Evolutionary conservation across 1,140 invertebrate species (phyloP), one percentile per base, ranked within the genome.

Genomic region (Anoplolepis gracilipes): DNA sequence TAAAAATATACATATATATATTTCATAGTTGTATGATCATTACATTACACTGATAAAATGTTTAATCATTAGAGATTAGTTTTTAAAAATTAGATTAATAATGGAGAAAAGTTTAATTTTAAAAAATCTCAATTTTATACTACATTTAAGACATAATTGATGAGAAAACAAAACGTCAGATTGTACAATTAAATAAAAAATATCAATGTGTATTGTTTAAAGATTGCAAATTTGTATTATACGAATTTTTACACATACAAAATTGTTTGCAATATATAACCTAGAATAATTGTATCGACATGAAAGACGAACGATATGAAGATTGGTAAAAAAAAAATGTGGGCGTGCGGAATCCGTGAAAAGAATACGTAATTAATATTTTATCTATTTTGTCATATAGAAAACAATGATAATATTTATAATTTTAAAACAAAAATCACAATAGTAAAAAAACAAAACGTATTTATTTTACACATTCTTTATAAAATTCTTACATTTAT

Each of bases 161-260:
- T 16, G 22, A 42, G 1, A 30, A 33, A 16, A 22, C 46, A 30
- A 30, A n/a, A 39, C 7, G 8, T 46, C 19, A 46, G 3, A 77
- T 11, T 19, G 46, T 77, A 62, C 25, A 76, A 77, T 42, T 64
- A 64, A 77, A 76, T 61, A 46, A 62, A 77, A n/a, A 77, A 30
- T 62, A 49, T 49, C 2, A 22, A 77, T 77, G 25, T 62, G 25
- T 30, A n/a, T 19, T 49, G 4, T 49, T 49, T 64, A 46, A 77
- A 30, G 10, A 77, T 33, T 64, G 11, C 4, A 64, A 46, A 77
- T 77, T 77, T 30, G 36, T 46, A 77, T 49, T 49, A 33, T 64
- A 22, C 6, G 16, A 28, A 62, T 8, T 62, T 46, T 61, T 42
- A 42, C 1, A 28, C 22, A 22, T 42, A 22, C 0, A 73, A 46